phyloP scores from a whole-genome alignment of 2,797 vertebrate species.

The Neosilurus hyrtlii region DNA sequence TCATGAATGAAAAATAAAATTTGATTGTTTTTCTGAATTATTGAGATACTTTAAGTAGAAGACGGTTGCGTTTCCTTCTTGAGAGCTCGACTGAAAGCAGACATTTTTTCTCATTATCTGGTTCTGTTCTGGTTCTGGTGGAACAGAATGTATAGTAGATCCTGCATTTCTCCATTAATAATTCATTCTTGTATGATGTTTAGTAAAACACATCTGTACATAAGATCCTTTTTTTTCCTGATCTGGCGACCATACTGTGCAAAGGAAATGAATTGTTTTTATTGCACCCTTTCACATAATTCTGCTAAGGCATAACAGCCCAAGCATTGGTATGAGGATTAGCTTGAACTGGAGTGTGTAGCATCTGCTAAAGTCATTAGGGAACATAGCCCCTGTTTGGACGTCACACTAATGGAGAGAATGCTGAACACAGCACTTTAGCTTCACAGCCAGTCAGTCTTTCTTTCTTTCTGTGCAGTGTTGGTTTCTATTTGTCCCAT shows the following conservation, averaged over 20 bases:
- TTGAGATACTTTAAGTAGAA: too few relatives aligned
- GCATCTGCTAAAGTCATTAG: conserved; percentile 50
- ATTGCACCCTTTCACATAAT: background rate
- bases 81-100: too few relatives aligned
- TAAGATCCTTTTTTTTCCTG: background rate
- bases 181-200: background rate
- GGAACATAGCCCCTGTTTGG: conserved; percentile 15
- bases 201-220: background rate
- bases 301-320: background rate
- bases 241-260: background rate
- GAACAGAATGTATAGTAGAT: too few relatives aligned
- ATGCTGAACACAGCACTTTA: conserved; percentile 35
- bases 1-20: too few relatives aligned
- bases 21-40: too few relatives aligned
- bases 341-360: conserved; percentile 37
- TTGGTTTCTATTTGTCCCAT: too few relatives aligned
- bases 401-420: conserved; percentile 18
- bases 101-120: background rate
- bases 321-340: conserved; percentile 10
- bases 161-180: background rate
- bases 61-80: too few relatives aligned
- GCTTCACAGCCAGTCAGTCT: background rate
- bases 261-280: background rate
- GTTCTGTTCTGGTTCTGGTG: background rate
- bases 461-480: conserved; percentile 3